phyloP scores from a whole-genome alignment of 2,797 vertebrate genomes.

The Eulemur albifrons region DNA sequence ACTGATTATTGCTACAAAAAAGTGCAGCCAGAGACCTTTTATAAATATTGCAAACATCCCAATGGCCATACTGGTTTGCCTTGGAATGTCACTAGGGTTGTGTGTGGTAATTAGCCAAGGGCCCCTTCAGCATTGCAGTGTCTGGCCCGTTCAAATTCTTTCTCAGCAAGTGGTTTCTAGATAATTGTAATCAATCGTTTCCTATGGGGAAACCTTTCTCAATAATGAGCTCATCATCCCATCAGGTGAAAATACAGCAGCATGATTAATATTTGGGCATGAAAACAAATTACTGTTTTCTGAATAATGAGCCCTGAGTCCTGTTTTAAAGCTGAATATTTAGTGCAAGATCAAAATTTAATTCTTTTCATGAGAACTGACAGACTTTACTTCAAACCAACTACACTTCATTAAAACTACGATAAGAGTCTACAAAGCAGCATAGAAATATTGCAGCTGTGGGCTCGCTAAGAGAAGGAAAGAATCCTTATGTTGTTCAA shows the following conservation, averaged over 20 bases:
- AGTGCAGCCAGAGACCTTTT: neutral
- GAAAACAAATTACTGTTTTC: conserved; percentile 75
- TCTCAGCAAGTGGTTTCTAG: conserved; percentile 63
- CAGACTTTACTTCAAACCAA: conserved; percentile 81
- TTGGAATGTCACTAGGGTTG: conserved; percentile 6
- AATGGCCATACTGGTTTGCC: neutral
- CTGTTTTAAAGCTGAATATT: conserved; percentile 73
- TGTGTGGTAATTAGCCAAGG: conserved; percentile 53
- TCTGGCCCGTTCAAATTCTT: conserved; percentile 74
- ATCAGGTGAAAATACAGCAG: conserved; percentile 81
- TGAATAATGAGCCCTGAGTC: conserved; percentile 77
- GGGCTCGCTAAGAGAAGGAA: conserved; percentile 66
- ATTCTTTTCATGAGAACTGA: conserved; percentile 80
- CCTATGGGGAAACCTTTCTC: conserved; percentile 75
- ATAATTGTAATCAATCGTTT: conserved; percentile 78
- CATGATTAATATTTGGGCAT: conserved; percentile 81
- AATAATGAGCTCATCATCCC: conserved; percentile 79
- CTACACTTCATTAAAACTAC: conserved; percentile 81
- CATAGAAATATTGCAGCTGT: conserved; percentile 76
- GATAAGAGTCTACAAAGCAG: conserved; percentile 76
- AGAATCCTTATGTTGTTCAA: conserved; percentile 79
- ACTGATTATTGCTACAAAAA: conserved; percentile 29
- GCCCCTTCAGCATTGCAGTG: conserved; percentile 54
- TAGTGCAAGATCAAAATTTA: conserved; percentile 66
- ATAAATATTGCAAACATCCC: neutral